Conservation (phyloP, 1,140 invertebrate genomes). For the Phocides pigmalion region DNA sequence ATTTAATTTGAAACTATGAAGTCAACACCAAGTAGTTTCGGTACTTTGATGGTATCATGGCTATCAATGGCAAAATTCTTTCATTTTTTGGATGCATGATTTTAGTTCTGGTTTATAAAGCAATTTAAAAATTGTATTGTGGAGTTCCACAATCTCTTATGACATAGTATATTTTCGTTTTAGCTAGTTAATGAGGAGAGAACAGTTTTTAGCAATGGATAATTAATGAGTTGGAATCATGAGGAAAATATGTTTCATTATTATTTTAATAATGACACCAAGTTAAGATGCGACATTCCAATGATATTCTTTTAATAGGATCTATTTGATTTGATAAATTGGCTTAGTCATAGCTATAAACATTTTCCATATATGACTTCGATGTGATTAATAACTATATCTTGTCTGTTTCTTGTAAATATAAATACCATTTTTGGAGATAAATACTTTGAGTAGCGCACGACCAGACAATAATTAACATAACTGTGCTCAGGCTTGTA, state of each 20-base stretch:
- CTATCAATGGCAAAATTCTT: too few species aligned
- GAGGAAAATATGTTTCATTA: not conserved
- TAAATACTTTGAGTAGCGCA: not conserved
- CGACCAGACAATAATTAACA: conserved; percentile 3
- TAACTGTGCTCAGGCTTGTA: not conserved
- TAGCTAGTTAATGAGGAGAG: too few species aligned
- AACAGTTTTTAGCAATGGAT: not conserved
- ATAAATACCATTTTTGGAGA: conserved; percentile 5
- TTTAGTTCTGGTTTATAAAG: too few species aligned
- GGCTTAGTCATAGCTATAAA: not conserved
- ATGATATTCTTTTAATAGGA: not conserved
- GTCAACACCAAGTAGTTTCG: too few species aligned
- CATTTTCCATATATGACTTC: conserved; percentile 1
- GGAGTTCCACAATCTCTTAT: too few species aligned
- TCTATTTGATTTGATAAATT: not conserved
- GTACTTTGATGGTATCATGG: too few species aligned
- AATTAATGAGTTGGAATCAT: not conserved
- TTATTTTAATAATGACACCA: not conserved
- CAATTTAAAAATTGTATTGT: too few species aligned
- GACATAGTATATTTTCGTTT: too few species aligned
- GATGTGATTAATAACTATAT: conserved; percentile 4
- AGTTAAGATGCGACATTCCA: not conserved
- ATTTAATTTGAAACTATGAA: too few species aligned
- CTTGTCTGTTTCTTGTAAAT: not conserved
- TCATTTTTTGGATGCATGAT: too few species aligned